A percentile compares a stretch with the other conserved stretches of the same genome.
phyloP scores from a whole-genome alignment of 2,888 invertebrate species.

The Drosophila neotestacea region DNA sequence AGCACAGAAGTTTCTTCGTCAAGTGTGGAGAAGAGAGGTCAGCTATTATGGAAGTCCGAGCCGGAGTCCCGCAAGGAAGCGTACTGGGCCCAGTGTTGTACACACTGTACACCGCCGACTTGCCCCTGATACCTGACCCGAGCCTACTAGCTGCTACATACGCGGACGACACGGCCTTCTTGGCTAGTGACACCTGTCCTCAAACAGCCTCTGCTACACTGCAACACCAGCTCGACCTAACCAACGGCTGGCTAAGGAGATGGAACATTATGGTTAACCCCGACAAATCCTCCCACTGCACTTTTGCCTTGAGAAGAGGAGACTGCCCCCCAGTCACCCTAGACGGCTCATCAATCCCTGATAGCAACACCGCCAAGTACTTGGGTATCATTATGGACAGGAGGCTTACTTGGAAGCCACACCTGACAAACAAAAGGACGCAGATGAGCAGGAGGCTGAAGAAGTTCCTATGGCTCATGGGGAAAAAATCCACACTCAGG shows the following conservation, averaged over 20 bases:
- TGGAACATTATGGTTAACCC: background rate
- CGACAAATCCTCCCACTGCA: background rate
- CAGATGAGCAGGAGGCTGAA: background rate
- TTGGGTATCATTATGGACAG: background rate
- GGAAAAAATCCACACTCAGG: background rate
- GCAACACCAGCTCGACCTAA: background rate
- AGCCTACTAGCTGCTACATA: background rate
- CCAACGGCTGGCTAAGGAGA: background rate
- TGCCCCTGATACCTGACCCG: background rate
- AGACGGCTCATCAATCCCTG: too few species aligned
- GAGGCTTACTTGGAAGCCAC: background rate
- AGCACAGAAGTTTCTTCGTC: background rate
- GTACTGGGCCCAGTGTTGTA: background rate
- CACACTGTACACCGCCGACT: background rate
- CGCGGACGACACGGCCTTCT: constrained; percentile 9
- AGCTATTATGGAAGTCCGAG: background rate
- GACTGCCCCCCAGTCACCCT: background rate
- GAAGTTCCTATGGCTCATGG: background rate
- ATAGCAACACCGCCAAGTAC: background rate
- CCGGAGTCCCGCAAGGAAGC: background rate
- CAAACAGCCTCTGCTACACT: background rate
- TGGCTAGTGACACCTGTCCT: background rate
- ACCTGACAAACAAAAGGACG: background rate
- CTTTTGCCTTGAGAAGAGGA: background rate
- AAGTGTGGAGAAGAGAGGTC: background rate